Base-by-base conservation (phyloP, 1,140 invertebrate species). In the Microplitis demolitor region DNA sequence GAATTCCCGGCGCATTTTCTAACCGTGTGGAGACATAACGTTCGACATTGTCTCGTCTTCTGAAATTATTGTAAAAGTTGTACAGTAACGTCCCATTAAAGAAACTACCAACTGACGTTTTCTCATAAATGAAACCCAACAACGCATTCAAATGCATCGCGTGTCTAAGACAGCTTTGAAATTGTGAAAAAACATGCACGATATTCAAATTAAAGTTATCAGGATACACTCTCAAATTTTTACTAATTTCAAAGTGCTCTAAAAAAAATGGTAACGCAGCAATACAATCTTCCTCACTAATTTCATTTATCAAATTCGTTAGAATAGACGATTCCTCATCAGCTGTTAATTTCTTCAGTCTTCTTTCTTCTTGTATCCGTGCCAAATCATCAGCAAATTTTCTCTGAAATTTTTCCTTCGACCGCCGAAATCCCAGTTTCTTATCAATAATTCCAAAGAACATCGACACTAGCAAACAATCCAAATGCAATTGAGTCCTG, bases 31-130 rank as follows among this genome's bases (percentile, higher is more conserved):
- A 81, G 11, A 92, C 78, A 79, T 91, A 92, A 37, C 72, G 76
- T 31, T 84, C 77, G 3, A 91, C 83, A 78, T 91, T 84, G 1
- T 76, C 62, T 11, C 90, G 87, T 66, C 83, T 86, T 69, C 88
- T 87, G 62, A 93, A 85, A 76, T 90, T 89, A 61, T 84, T 79
- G 76, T 89, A 90, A 6, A 93, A 83, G 88, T 94, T 94, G 77
- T 94, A 95, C 3, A 93, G 76, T 79, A 94, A 91, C 5, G 92
- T 92, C 0, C 93, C 93, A 85, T 93, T 92, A 74, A 88, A 93
- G 61, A 91, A 86, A 76, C 90, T 88, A 56, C 86, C 88, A 79
- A 91, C 87, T 50, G 84, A 82, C 45, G 88, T 87, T 77, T 83
- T 80, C 69, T 84, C 74, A 76, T 90, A 91, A 0, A 91, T 91